Evolutionary conservation across 2,113 vertebrate species (phyloP).

Genomic region (Lucifuga dentata): DNA sequence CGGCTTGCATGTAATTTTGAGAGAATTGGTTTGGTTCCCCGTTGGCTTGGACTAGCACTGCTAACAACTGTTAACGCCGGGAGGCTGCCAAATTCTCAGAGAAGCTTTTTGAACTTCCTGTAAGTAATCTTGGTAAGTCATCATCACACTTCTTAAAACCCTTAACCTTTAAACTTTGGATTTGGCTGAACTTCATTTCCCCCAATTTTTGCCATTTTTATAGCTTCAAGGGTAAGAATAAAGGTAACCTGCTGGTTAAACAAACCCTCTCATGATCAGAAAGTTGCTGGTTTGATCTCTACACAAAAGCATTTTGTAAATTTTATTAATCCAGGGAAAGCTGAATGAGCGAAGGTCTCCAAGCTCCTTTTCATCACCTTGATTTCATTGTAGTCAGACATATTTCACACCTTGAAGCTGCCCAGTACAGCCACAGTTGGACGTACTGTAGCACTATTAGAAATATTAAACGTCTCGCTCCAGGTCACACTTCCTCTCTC

Average conservation of each 20-base stretch:
- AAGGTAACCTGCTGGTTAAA: not conserved
- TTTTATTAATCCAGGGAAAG: constrained; percentile 8
- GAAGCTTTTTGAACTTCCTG: constrained; percentile 49
- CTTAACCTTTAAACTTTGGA: constrained; percentile 45
- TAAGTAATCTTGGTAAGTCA: constrained; percentile 29
- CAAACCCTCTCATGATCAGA: not conserved
- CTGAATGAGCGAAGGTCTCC: not conserved
- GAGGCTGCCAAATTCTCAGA: constrained; percentile 41
- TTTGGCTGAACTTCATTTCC: constrained; percentile 18
- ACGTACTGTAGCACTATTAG: constrained; percentile 20
- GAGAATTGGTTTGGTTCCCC: constrained; percentile 55
- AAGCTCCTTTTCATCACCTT: constrained; percentile 6
- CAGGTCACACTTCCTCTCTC: constrained; percentile 14
- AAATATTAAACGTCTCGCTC: constrained; percentile 54
- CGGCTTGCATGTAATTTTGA: constrained; percentile 52
- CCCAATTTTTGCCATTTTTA: constrained; percentile 16
- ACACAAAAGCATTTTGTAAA: not conserved
- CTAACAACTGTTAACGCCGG: constrained; percentile 52
- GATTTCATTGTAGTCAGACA: constrained; percentile 1
- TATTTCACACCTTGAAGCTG: constrained; percentile 42
- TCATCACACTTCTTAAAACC: constrained; percentile 28
- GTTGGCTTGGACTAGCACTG: constrained; percentile 43
- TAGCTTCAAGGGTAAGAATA: not conserved
- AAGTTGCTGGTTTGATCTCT: not conserved
- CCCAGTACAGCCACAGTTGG: constrained; percentile 16